Evolutionary conservation across 2,888 invertebrate genomes (phyloP).

Genomic region (Cephus pulcher): DNA sequence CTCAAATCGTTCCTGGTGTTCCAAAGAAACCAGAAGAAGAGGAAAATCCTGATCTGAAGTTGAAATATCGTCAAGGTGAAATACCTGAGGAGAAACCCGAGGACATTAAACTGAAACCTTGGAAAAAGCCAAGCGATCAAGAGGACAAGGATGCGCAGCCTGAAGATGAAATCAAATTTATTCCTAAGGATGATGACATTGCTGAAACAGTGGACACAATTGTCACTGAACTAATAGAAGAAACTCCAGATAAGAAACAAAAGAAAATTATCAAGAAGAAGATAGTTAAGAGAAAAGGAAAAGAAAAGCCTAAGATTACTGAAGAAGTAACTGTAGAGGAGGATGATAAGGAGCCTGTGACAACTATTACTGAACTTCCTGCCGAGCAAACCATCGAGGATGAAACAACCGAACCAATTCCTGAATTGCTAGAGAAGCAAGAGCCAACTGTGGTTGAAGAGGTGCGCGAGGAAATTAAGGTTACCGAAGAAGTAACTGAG

Average conservation of each 20-base stretch:
- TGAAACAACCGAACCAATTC: slow-evolving; percentile 64
- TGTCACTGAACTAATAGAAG: slow-evolving; percentile 38
- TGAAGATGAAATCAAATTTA: slow-evolving; percentile 39
- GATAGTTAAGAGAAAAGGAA: slow-evolving; percentile 45
- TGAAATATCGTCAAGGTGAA: slow-evolving; percentile 52
- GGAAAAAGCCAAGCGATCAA: slow-evolving; percentile 44
- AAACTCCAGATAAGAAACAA: slow-evolving; percentile 46
- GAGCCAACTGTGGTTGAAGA: slow-evolving; percentile 36
- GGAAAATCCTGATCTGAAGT: slow-evolving; percentile 44
- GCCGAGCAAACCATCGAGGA: slow-evolving; percentile 46
- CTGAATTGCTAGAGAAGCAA: slow-evolving; percentile 16
- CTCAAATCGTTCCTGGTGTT: slow-evolving; percentile 39
- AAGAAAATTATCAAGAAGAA: slow-evolving; percentile 55
- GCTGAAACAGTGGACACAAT: slow-evolving; percentile 38
- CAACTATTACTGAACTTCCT: slow-evolving; percentile 33
- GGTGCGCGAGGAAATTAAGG: slow-evolving; percentile 34
- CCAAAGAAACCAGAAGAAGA: slow-evolving; percentile 46
- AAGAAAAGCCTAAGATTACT: slow-evolving; percentile 52
- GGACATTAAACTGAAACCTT: slow-evolving; percentile 49
- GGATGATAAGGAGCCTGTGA: slow-evolving; percentile 45
- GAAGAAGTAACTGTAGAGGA: slow-evolving; percentile 44
- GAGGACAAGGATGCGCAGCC: slow-evolving; percentile 37
- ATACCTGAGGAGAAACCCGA: slow-evolving; percentile 57
- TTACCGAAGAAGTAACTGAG: slow-evolving; percentile 38
- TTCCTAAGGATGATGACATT: slow-evolving; percentile 31